These are phyloP conservation scores for Drosophila rellima DNA, from an alignment of 2,888 invertebrate species.

Conservation along the genomic window DNA sequence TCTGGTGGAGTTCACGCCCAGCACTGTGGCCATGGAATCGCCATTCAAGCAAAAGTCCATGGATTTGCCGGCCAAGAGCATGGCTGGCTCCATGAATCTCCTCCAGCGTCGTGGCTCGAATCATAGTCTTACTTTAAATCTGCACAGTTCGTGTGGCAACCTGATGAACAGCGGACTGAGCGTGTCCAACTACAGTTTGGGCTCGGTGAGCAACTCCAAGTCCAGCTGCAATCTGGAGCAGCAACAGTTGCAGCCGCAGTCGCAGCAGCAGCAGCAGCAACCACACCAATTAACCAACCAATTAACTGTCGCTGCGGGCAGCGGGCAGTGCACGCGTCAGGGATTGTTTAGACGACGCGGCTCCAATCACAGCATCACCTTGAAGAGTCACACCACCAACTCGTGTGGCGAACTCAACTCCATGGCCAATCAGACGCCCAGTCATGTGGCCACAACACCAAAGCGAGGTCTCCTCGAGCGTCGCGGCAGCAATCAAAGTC, in stretches of 20 bases:
- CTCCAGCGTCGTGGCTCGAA: constrained; percentile 88
- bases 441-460: constrained; percentile 74
- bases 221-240: constrained; percentile 81
- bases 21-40: constrained; percentile 48
- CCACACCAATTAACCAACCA: constrained; percentile 24
- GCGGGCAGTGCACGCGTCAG: constrained; percentile 63
- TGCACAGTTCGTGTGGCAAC: constrained; percentile 87
- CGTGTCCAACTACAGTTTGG: constrained; percentile 87
- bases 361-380: constrained; percentile 88
- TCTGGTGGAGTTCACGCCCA: constrained; percentile 88
- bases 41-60: constrained; percentile 81
- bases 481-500: constrained; percentile 95
- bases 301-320: constrained; percentile 58
- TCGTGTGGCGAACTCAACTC: constrained; percentile 86
- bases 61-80: constrained; percentile 69
- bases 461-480: constrained; percentile 92
- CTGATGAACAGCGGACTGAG: constrained; percentile 86
- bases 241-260: constrained; percentile 30
- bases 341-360: constrained; percentile 82
- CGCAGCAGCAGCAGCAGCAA: constrained; percentile 33
- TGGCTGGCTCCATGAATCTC: constrained; percentile 78
- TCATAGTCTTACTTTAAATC: constrained; percentile 88
- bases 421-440: constrained; percentile 85
- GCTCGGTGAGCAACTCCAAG: constrained; percentile 85
- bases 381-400: constrained; percentile 85